Conservation (phyloP, 1,140 invertebrate species). For the Monochamus saltuarius region DNA sequence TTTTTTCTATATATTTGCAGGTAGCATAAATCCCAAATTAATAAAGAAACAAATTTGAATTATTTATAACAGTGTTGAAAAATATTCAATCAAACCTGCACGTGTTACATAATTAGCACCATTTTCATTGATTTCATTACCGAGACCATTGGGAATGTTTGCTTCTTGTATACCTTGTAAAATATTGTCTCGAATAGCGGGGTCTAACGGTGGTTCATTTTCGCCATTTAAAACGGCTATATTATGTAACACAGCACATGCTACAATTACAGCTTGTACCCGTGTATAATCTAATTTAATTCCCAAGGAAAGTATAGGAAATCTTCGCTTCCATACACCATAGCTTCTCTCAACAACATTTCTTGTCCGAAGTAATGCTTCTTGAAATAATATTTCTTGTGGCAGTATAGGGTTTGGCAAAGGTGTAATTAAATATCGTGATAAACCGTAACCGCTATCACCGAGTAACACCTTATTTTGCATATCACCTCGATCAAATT, state of each 20-base stretch:
- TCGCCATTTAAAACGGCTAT: conserved; percentile 32
- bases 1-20: no score
- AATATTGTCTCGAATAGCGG: no score
- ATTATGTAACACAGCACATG: conserved; percentile 50
- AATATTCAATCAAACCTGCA: no score
- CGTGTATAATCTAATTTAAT: conserved; percentile 39
- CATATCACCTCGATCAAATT: conserved; percentile 10
- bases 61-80: no score
- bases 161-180: no score
- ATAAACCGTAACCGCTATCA: conserved; percentile 21
- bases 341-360: conserved; percentile 49
- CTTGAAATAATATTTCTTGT: conserved; percentile 42
- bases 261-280: conserved; percentile 42
- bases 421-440: conserved; percentile 39
- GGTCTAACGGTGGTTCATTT: no score
- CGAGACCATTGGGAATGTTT: no score
- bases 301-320: conserved; percentile 42
- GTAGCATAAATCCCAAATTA: no score
- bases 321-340: conserved; percentile 49
- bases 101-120: no score
- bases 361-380: conserved; percentile 44
- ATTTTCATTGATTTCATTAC: no score
- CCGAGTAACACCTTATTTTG: conserved; percentile 32
- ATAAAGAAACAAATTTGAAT: no score
- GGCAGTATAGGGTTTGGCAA: conserved; percentile 30